Base-by-base conservation (phyloP, 2,888 invertebrate genomes). In the Xylota sylvarum region DNA sequence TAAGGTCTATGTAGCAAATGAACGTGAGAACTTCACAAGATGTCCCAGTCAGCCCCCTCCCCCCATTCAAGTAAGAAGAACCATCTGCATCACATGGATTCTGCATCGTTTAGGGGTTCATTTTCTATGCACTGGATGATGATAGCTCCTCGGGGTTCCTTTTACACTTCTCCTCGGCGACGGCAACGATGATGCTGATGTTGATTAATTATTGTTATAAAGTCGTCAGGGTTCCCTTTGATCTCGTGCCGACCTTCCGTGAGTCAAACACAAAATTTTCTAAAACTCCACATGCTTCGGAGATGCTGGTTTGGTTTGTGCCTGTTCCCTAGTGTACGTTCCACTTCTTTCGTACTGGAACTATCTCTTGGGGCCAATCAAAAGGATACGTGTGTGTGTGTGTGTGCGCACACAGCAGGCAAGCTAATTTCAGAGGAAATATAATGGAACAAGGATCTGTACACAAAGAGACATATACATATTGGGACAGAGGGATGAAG, bases 181-280 rank as follows among this genome's bases (percentile, higher is more conserved):
- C 60, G 9, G 37, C 40, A n/a, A 81, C 17, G 64, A 56, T 74
- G 50, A 65, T 73, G 78, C 32, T 72, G 80, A 74, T 85, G 58
- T 60, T 85, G 85, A 85, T 85, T 85, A 85, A 85, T 76, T 80
- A 80, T 85, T 85, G 76, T 76, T 74, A 69, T 76, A 69, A 78
- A 72, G 72, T 78, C 72, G 64, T 70, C 84, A 74, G 60, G 73
- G 30, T 60, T 84, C 35, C 48, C 74, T 80, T 84, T 85, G 78
- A 78, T 78, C 50, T 62, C 14, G 23, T 46, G 62, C 62, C 76
- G 85, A 80, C 74, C 74, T 74, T 69, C 32, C 46, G 56, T 50
- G 60, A 72, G 78, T 64, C 19, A 55, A 65, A 58, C 32, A 65
- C 43, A 52, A 64, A 50, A 82, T 82, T 82, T 58, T 82, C 80